These are phyloP conservation scores for Hylia prasina DNA, from an alignment of 2,113 vertebrate species.

Conservation along the genomic window DNA sequence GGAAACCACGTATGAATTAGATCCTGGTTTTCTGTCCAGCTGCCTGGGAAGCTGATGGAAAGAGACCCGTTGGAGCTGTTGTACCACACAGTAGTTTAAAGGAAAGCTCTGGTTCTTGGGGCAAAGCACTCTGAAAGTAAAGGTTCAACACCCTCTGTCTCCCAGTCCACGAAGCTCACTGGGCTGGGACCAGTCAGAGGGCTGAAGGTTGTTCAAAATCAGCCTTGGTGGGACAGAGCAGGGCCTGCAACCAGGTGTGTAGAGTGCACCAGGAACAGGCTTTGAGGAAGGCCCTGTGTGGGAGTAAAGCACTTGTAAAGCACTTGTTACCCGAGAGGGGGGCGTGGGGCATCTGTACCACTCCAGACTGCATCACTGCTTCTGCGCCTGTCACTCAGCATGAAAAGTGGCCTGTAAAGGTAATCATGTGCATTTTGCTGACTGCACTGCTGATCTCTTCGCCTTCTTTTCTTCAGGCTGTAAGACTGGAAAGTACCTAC, in stretches of 20 bases:
- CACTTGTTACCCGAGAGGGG: not conserved
- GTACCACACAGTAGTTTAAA: not conserved
- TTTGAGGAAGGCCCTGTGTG: not conserved
- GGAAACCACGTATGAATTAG: not conserved
- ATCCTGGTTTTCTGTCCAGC: not conserved
- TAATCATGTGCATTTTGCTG: not conserved
- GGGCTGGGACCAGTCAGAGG: not conserved
- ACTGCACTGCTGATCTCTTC: not conserved
- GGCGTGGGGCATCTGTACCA: accelerated
- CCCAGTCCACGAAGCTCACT: not conserved
- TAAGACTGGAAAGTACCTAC: conserved; percentile 92
- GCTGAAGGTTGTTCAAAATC: not conserved
- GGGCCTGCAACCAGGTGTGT: not conserved
- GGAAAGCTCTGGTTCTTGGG: not conserved
- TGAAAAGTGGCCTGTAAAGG: not conserved
- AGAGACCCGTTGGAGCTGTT: not conserved
- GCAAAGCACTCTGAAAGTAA: not conserved
- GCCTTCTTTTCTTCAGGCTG: conserved; percentile 76
- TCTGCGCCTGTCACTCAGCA: conserved; percentile 2
- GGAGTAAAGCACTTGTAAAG: not conserved
- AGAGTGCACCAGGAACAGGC: not conserved
- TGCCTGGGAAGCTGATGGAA: not conserved
- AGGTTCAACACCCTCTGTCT: not conserved
- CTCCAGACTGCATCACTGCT: conserved; percentile 8
- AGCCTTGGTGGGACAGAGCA: not conserved